Percentiles rank a stretch among this genome's conserved stretches.
Evolutionary conservation across 2,797 vertebrate genomes (phyloP).

Genomic region (Neosilurus mollespiculum): DNA sequence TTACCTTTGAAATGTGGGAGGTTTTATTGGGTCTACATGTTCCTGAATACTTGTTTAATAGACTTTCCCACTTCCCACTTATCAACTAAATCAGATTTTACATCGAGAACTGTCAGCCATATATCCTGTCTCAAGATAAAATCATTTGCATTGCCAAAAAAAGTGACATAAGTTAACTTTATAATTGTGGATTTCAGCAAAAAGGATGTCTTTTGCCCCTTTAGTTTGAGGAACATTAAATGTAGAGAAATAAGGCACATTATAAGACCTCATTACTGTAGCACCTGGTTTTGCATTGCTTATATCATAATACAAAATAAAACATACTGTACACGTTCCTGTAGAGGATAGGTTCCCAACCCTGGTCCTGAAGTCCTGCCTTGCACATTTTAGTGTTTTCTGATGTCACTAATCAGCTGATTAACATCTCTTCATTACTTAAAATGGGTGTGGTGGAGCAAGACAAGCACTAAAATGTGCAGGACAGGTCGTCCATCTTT

Average conservation of each 20-base stretch:
- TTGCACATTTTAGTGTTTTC: too few relatives aligned
- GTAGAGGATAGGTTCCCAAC: neutral
- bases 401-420: too few relatives aligned
- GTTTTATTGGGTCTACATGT: too few relatives aligned
- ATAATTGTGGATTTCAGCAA: neutral
- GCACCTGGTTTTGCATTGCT: neutral
- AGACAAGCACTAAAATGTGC: too few relatives aligned
- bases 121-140: neutral
- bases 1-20: too few relatives aligned
- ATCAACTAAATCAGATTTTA: neutral
- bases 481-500: too few relatives aligned
- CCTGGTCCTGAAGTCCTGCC: too few relatives aligned
- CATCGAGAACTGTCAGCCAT: neutral
- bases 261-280: neutral
- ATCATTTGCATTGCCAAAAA: constrained; percentile 2
- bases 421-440: too few relatives aligned
- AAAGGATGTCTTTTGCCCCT: neutral
- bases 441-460: too few relatives aligned
- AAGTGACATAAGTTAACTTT: neutral
- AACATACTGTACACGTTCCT: neutral
- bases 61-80: neutral
- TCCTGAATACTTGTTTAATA: neutral
- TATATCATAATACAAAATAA: neutral
- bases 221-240: neutral
- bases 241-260: neutral